Evolutionary conservation across 2,113 vertebrate genomes (phyloP).

Genomic region (Sapayoa aenigma): DNA sequence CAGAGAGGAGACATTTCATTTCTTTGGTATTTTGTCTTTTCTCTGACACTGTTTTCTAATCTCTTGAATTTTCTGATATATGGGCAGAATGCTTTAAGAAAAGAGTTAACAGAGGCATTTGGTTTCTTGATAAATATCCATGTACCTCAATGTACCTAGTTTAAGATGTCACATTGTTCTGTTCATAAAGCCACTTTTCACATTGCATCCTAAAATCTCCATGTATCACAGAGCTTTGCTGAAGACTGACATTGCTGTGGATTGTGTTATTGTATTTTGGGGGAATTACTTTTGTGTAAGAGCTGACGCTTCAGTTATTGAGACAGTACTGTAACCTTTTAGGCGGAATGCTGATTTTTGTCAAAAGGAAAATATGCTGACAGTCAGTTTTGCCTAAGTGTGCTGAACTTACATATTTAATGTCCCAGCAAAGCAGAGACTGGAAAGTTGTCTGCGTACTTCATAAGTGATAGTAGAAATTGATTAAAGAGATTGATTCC

Average conservation of each 20-base stretch:
- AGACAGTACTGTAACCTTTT: not conserved
- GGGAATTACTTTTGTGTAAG: not conserved
- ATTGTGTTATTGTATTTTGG: not conserved
- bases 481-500: constrained; percentile 48
- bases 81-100: not conserved
- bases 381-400: not conserved
- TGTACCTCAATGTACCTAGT: not conserved
- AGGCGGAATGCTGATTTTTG: not conserved
- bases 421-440: not conserved
- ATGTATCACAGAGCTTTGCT: not conserved
- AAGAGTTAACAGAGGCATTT: not conserved
- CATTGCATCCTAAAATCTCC: not conserved
- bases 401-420: not conserved
- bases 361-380: not conserved
- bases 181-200: not conserved
- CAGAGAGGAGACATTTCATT: not conserved
- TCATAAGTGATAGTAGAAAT: constrained; percentile 16
- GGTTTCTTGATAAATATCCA: not conserved
- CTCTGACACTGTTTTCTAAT: not conserved
- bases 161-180: not conserved
- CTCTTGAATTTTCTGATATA: not conserved
- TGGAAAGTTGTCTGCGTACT: constrained; percentile 15
- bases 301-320: not conserved
- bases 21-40: not conserved
- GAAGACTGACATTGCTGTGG: not conserved